Percentiles rank a stretch among this genome's conserved stretches.
These are phyloP conservation scores for Brevimyrus niger DNA, from an alignment of 2,113 vertebrate genomes.

Conservation along the genomic window DNA sequence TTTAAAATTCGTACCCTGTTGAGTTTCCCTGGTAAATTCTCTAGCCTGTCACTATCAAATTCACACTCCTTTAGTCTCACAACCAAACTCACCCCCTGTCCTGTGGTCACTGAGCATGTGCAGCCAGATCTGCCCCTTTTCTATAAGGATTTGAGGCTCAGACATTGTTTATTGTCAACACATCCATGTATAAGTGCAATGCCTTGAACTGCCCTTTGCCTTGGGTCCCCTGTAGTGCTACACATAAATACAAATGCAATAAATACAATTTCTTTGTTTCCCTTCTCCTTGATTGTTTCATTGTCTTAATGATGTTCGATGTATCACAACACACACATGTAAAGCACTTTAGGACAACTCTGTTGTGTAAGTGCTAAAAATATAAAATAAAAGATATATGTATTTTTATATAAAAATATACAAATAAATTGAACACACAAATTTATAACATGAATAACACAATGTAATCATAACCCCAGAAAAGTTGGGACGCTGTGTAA, in stretches of 20 bases:
- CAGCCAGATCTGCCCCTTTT: not conserved
- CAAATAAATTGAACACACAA: not conserved
- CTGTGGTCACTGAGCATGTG: not conserved
- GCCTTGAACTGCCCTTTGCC: no score
- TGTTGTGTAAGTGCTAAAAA: not conserved
- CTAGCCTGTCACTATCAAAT: not conserved
- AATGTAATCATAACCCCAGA: not conserved
- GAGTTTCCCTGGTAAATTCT: not conserved
- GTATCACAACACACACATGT: not conserved
- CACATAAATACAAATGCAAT: not conserved
- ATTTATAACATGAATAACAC: not conserved
- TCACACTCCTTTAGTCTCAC: not conserved
- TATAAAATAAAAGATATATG: not conserved
- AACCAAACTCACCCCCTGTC: not conserved
- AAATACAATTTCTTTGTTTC: not conserved
- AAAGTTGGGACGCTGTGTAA: no score
- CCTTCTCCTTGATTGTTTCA: not conserved
- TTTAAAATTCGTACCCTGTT: not conserved
- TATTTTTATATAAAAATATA: not conserved
- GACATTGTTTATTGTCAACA: not conserved
- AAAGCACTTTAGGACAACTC: not conserved
- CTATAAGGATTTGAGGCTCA: not conserved
- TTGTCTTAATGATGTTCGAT: not conserved
- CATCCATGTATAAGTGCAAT: not conserved
- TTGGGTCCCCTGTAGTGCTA: not conserved